These are phyloP conservation scores for Nephila pilipes DNA, from an alignment of 1,140 invertebrate genomes.

Conservation along the genomic window DNA sequence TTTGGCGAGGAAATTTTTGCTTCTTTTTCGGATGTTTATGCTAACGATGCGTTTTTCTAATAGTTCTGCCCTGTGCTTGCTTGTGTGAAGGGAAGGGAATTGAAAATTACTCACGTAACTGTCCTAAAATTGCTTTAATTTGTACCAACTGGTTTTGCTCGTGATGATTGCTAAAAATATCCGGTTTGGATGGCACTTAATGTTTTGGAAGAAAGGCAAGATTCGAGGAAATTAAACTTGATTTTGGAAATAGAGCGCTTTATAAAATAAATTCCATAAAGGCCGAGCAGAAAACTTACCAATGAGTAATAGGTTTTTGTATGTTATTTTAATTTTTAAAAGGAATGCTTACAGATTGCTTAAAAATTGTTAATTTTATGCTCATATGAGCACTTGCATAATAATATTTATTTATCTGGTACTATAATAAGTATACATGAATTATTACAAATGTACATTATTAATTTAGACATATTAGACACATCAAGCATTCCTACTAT, in stretches of 20 bases:
- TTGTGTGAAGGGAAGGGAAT: neutral
- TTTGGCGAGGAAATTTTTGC: neutral
- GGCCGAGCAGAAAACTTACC: neutral
- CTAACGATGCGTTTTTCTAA: conserved; percentile 43
- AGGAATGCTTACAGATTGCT: too few species aligned
- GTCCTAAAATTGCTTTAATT: conserved; percentile 26
- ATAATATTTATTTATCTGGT: too few species aligned
- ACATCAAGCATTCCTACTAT: too few species aligned
- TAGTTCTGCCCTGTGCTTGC: neutral
- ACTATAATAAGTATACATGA: too few species aligned
- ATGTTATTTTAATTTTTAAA: neutral
- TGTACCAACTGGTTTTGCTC: neutral
- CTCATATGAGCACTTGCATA: too few species aligned
- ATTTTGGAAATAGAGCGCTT: neutral
- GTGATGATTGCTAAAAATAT: conserved; percentile 26
- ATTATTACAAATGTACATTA: too few species aligned
- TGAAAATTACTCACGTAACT: conserved; percentile 11
- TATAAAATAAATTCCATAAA: neutral
- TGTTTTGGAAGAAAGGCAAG: neutral
- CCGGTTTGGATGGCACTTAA: neutral
- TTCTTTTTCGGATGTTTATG: neutral
- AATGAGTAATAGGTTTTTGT: neutral
- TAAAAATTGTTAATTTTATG: too few species aligned
- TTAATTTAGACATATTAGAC: too few species aligned
- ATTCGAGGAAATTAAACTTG: neutral